A percentile compares a stretch with the other conserved stretches of the same genome.
Evolutionary conservation across 2,113 vertebrate genomes (phyloP).

Genomic region (human): DNA sequence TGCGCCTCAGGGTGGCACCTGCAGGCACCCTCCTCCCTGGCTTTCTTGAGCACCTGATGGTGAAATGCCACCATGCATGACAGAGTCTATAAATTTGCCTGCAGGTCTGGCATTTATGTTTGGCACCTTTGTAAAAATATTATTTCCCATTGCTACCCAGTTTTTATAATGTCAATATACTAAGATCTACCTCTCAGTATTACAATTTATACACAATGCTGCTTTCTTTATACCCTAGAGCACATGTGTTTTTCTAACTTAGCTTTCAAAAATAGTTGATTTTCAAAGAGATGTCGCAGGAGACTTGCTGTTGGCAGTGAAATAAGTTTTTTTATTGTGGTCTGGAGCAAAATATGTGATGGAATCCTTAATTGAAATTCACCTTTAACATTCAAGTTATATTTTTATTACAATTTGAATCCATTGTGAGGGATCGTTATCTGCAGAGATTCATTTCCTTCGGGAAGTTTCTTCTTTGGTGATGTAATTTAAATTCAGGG

Average conservation of each 20-base stretch:
- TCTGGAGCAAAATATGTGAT: constrained; percentile 65
- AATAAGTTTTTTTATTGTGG: neutral
- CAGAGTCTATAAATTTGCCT: constrained; percentile 61
- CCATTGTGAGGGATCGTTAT: neutral
- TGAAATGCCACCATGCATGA: fast-evolving
- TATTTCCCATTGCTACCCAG: constrained; percentile 62
- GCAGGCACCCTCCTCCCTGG: fast-evolving
- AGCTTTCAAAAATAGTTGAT: constrained; percentile 68
- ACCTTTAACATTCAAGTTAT: constrained; percentile 74
- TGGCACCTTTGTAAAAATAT: constrained; percentile 78
- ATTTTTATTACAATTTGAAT: constrained; percentile 57
- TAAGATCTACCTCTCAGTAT: constrained; percentile 65
- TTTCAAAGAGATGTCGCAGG: constrained; percentile 65
- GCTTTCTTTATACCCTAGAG: constrained; percentile 68
- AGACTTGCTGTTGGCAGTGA: constrained; percentile 64
- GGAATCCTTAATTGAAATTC: constrained; percentile 77
- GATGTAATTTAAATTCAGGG: neutral
- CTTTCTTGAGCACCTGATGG: neutral
- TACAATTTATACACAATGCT: constrained; percentile 40
- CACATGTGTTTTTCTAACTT: constrained; percentile 67
- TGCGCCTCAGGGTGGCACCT: neutral
- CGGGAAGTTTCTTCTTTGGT: neutral
- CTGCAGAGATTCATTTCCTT: constrained; percentile 56
- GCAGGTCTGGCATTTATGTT: constrained; percentile 68
- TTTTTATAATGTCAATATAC: constrained; percentile 77